Conservation (phyloP, 2,888 invertebrate genomes). For the Plagodis pulveraria region DNA sequence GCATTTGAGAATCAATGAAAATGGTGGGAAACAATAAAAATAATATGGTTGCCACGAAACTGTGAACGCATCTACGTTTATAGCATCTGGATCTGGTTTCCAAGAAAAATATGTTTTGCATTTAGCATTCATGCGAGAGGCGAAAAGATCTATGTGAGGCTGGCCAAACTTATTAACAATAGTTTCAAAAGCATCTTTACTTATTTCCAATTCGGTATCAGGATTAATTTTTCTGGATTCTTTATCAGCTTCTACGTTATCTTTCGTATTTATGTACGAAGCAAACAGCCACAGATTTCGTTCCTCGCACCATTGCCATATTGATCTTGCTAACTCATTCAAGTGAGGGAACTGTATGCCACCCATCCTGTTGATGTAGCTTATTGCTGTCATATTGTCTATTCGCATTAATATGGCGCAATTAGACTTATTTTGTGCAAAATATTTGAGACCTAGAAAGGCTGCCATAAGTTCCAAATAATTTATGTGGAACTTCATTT, state of each 20-base stretch:
- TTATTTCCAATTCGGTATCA: neutral
- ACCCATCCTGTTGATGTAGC: constrained; percentile 30
- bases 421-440: neutral
- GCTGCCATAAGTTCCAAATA: constrained; percentile 12
- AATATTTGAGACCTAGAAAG: constrained; percentile 8
- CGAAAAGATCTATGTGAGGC: neutral
- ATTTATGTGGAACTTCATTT: constrained; percentile 9
- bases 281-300: constrained; percentile 8
- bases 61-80: neutral
- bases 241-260: constrained; percentile 19
- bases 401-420: constrained; percentile 12
- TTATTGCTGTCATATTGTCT: constrained; percentile 25
- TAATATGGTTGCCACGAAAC: neutral
- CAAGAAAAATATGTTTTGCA: neutral
- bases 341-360: constrained; percentile 25
- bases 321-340: neutral
- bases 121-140: neutral
- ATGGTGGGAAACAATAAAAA: neutral
- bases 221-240: constrained; percentile 8
- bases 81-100: neutral
- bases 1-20: neutral
- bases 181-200: neutral
- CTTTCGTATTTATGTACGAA: constrained; percentile 22
- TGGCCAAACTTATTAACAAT: neutral
- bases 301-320: constrained; percentile 27